Evolutionary conservation across 2,888 invertebrate genomes (phyloP).

Genomic region (Chamaedrilus cognettii): DNA sequence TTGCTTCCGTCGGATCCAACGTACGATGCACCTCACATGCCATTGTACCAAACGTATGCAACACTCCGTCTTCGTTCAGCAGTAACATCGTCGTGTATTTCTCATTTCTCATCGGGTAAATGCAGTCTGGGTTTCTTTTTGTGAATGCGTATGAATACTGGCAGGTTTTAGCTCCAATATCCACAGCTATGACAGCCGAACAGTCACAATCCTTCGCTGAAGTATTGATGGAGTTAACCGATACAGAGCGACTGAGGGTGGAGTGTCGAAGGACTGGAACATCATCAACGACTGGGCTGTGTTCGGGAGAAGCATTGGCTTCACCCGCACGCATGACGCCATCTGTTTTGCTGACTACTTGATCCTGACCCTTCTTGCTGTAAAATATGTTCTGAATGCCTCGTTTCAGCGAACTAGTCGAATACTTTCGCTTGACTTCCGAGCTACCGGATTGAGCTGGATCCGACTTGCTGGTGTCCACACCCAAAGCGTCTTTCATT

Average conservation of each 20-base stretch:
- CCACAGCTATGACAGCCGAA: background rate
- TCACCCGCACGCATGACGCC: too few relatives aligned
- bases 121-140: background rate
- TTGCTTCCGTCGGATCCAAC: background rate
- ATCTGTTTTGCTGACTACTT: too few relatives aligned
- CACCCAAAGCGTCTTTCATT: background rate
- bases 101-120: background rate
- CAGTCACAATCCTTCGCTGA: background rate
- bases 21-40: background rate
- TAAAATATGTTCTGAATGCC: too few relatives aligned
- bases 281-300: background rate
- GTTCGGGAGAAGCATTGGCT: background rate
- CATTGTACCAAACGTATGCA: background rate
- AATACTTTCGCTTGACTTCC: background rate
- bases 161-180: background rate
- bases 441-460: background rate
- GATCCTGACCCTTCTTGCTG: too few relatives aligned
- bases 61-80: background rate
- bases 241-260: background rate
- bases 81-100: background rate
- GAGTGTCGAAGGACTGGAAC: background rate
- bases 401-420: background rate
- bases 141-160: background rate
- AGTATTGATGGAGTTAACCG: background rate
- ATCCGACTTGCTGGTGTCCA: background rate